Conservation (phyloP, 2,797 vertebrate genomes). For the Ispidina picta region DNA sequence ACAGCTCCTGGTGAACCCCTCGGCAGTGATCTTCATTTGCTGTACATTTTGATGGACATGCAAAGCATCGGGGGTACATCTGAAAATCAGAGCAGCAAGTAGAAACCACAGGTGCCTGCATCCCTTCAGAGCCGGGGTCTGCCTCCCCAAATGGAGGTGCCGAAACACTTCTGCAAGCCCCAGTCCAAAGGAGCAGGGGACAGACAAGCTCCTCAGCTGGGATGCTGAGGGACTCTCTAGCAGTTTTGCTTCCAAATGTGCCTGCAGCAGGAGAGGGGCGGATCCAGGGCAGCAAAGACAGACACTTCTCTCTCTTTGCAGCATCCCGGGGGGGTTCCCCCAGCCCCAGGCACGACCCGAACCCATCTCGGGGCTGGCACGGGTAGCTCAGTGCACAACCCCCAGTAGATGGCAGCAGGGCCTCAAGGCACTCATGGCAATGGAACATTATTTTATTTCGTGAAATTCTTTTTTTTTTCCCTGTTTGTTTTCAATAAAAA, state of each 20-base stretch:
- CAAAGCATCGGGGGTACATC: not conserved
- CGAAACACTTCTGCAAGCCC: not conserved
- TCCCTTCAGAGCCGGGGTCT: not conserved
- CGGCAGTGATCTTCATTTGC: not conserved
- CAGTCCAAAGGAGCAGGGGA: not conserved
- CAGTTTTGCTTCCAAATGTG: not conserved
- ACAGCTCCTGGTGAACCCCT: not conserved
- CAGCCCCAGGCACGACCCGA: fast-evolving
- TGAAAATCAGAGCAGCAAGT: not conserved
- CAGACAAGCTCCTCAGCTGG: not conserved
- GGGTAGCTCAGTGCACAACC: fast-evolving
- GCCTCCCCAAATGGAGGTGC: not conserved
- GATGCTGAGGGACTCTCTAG: not conserved
- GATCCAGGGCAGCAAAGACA: not conserved
- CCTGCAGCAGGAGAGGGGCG: fast-evolving
- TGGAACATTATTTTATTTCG: fast-evolving
- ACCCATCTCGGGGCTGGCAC: fast-evolving
- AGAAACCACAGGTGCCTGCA: not conserved
- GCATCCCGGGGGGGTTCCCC: fast-evolving
- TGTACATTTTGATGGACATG: fast-evolving
- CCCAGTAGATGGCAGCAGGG: constrained; percentile 64
- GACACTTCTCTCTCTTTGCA: not conserved
- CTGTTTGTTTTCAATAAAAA: not conserved
- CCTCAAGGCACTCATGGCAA: not conserved
- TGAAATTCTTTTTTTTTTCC: not conserved